Evolutionary conservation across 2,797 vertebrate genomes (phyloP), one percentile per base, ranked within the genome.

Genomic region (Megalops cyprinoides): DNA sequence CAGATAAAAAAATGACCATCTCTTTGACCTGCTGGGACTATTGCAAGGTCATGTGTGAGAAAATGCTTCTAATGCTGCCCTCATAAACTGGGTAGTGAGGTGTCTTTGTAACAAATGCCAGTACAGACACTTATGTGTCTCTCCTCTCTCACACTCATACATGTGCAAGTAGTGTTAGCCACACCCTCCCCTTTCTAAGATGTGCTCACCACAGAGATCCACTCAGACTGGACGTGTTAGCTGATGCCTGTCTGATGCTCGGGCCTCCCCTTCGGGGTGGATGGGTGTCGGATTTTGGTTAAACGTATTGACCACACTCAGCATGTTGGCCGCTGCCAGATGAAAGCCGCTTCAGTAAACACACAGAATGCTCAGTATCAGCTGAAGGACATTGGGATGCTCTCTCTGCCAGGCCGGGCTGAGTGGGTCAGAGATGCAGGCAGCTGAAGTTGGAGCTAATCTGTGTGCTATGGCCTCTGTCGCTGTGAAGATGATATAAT

Each of bases 301-400:
- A 83, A 78, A 76, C 10, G 44, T 78, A 81, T 81, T 56, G 77
- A 76, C 74, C 74, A 79, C 71, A 60, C 71, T 78, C 76, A 65
- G 76, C 78, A 20, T 56, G 42, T 53, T 58, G 74, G 55, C 73
- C 65, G 73, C 49, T 53, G 34, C 71, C 58, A 44, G 34, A 78
- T 74, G 74, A 81, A 79, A 71, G 60, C 7, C 12, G 56, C 55
- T 51, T 62, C 53, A 65, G 31, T 76, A 74, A 81, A 81, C 51
- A 80, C 37, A 65, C 39, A 39, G 60, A 56, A 9, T 48, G 73
- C 67, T 84, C 74, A 77, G 80, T 84, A 74, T 80, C 82, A 84
- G 37, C 74, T 77, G 58, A 76, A 84, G 79, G 86, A 78, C 84
- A 75, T 28, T 46, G 48, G 55, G 74, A 23, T 31, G 23, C 44